Percentiles rank a stretch among this genome's conserved stretches.
phyloP scores from a whole-genome alignment of 2,113 vertebrate genomes.

The Cyanoderma ruficeps region DNA sequence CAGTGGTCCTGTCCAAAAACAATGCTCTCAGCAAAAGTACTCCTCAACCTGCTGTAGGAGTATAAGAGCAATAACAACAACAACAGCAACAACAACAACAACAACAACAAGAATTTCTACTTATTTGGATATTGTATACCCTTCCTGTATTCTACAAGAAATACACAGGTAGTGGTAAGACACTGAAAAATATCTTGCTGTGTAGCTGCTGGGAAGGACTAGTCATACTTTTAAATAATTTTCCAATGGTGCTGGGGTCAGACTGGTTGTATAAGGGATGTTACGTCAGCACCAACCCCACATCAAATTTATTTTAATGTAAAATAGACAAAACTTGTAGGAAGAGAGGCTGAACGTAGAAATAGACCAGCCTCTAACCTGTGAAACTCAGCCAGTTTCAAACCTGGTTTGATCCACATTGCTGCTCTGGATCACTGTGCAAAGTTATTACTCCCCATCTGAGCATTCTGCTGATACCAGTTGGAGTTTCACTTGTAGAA shows the following conservation, averaged over 20 bases:
- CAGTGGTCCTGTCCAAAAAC: neutral
- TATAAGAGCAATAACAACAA: neutral
- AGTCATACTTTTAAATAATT: neutral
- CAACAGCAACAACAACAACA: too few relatives aligned
- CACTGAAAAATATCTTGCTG: neutral
- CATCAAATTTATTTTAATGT: neutral
- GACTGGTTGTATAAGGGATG: neutral
- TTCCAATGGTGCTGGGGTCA: neutral
- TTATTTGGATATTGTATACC: neutral
- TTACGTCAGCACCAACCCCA: neutral
- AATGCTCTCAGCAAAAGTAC: neutral
- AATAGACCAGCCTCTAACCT: neutral
- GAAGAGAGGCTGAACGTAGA: neutral
- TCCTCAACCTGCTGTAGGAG: neutral
- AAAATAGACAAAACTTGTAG: neutral
- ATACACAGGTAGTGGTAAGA: neutral
- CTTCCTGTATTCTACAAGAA: neutral
- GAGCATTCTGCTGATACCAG: neutral
- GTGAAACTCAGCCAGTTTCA: neutral
- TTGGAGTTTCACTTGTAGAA: neutral
- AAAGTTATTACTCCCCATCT: neutral
- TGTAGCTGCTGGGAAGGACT: neutral
- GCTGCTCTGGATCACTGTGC: neutral
- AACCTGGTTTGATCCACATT: neutral
- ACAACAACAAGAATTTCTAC: too few relatives aligned